Percentiles rank a stretch among this genome's conserved stretches.
Evolutionary conservation across 2,113 vertebrate species (phyloP).

Genomic region (Gallinago media): DNA sequence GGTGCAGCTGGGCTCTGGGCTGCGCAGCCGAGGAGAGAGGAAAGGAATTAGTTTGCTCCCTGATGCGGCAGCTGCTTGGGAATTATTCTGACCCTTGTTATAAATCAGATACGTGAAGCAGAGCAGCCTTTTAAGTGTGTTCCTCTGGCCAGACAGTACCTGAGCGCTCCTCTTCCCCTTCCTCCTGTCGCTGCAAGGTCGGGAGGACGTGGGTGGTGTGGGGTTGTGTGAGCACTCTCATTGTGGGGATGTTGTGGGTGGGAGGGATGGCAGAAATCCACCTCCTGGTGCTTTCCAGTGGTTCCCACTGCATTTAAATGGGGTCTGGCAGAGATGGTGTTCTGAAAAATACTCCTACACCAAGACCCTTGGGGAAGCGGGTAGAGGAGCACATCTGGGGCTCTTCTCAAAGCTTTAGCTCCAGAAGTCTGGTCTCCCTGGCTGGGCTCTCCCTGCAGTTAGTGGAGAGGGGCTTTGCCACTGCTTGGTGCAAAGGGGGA

Average conservation of each 20-base stretch:
- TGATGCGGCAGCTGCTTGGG: slow-evolving; percentile 15
- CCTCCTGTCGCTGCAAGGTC: background rate
- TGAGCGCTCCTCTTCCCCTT: background rate
- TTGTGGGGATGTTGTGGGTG: background rate
- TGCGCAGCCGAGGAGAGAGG: slow-evolving; percentile 5
- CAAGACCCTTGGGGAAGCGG: background rate
- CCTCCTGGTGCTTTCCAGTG: background rate
- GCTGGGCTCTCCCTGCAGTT: background rate
- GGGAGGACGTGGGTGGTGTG: accelerated
- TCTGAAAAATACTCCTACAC: background rate
- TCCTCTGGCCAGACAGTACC: background rate
- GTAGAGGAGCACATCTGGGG: background rate
- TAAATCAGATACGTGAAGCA: slow-evolving; percentile 3
- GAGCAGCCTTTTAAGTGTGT: background rate
- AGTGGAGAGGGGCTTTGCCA: background rate
- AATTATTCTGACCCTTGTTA: slow-evolving; percentile 32
- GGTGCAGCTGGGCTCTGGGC: slow-evolving; percentile 24
- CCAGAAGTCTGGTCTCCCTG: background rate
- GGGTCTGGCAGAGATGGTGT: background rate
- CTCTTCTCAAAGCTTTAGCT: background rate
- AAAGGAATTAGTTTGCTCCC: slow-evolving; percentile 59
- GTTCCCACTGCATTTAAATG: background rate
- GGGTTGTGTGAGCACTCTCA: background rate
- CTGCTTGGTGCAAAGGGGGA: background rate
- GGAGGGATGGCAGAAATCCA: background rate